Base-by-base conservation (phyloP, 2,888 invertebrate species). In the Xanthorhoe designata region DNA sequence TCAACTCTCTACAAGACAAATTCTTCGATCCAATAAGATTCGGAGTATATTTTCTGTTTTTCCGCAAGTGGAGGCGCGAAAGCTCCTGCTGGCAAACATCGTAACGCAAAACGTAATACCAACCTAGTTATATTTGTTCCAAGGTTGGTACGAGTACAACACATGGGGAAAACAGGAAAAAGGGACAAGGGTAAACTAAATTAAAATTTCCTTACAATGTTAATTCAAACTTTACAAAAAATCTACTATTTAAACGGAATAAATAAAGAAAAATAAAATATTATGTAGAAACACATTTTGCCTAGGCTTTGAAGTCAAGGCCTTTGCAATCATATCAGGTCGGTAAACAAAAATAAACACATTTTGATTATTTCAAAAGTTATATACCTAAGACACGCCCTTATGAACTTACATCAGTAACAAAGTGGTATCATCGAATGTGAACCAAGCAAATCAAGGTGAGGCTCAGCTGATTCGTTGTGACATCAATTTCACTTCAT, bases 121-220 rank as follows among this genome's bases (percentile, higher is more conserved):
- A 42, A 55, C 55, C 19, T 18, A 18, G 19, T 58, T 18, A 35
- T 32, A 57, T 57, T 57, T 63, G 29, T 42, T 32, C 52, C 63
- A 63, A 63, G 63, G 57, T 13, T 47, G 45, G 52, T 10, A 60
- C 15, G 19, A 35, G 52, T 10, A 60, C 15, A 32, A 35, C 57
- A 47, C 47, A 63, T 63, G 47, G 57, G 35, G 42, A 63, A 63
- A 63, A 57, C 57, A 63, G 56, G 52, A 63, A 57, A 42, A 15
- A 29, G 45, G 45, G 32, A 42, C 35, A 32, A 56, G 32, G 57
- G 32, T 63, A 32, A 58, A 32, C 52, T 19, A 58, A 52, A 52
- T 56, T 57, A 42, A 56, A 62, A 24, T 18, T n/a, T 51, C 29
- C 24, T 38, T 9, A 24, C 19, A 29, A 2, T 62, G 38, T 7